phyloP scores from a whole-genome alignment of 1,140 invertebrate species.

The Sitophilus oryzae region DNA sequence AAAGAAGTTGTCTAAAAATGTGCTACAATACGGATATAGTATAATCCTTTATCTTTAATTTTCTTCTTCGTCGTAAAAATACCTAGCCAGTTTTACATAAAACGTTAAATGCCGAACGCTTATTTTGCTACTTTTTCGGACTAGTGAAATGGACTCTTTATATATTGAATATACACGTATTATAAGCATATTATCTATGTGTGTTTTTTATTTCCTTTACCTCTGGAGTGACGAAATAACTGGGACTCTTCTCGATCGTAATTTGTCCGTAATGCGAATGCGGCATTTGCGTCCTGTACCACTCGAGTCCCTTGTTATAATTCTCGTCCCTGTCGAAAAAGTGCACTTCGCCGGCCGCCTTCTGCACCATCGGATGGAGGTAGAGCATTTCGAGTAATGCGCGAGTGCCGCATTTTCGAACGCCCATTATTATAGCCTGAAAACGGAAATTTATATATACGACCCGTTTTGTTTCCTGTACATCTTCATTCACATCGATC shows the following conservation, averaged over 20 bases:
- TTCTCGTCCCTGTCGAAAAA: slow-evolving; percentile 92
- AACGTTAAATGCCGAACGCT: no score
- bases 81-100: no score
- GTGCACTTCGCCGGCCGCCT: slow-evolving; percentile 87
- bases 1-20: no score
- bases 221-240: slow-evolving; percentile 94
- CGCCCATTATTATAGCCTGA: slow-evolving; percentile 87
- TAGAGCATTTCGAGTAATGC: slow-evolving; percentile 92
- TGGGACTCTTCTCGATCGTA: slow-evolving; percentile 96
- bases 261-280: slow-evolving; percentile 82
- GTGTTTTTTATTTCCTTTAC: slow-evolving; percentile 56
- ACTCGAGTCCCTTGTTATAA: slow-evolving; percentile 83
- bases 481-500: no score
- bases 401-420: slow-evolving; percentile 88
- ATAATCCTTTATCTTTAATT: no score
- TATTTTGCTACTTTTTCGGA: no score
- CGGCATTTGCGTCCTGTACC: slow-evolving; percentile 92
- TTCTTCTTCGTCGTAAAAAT: no score
- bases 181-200: no score
- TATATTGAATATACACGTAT: no score
- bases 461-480: no score
- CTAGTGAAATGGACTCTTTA: no score
- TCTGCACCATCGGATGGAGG: slow-evolving; percentile 86
- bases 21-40: no score
- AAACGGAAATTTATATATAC: not conserved